Evolutionary conservation across 2,113 vertebrate species (phyloP), one percentile per base, ranked within the genome.

Genomic region (Vulpes vulpes): DNA sequence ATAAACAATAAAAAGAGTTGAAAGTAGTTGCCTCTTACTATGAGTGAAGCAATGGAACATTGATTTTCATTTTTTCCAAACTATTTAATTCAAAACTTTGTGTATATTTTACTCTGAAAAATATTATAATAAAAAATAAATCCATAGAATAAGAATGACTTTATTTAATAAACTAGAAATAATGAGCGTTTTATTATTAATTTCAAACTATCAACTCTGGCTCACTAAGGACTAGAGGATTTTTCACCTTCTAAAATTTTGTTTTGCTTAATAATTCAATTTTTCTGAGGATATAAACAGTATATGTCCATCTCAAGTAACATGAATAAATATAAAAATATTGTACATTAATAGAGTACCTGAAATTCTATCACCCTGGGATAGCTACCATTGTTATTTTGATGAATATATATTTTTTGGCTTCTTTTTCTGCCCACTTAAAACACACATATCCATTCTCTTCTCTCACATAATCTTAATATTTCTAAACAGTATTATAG

Each of bases 31-130:
- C 30, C 27, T 91, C 69, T 64, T 71, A 16, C 25, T 17, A 5
- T 35, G 19, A 71, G 27, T 88, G 35, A 27, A 89, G 16, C 3
- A 94, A 74, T 17, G 8, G 12, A 30, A 22, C 19, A 23, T 6
- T 64, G 49, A 65, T 80, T 89, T 88, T 89, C 55, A 65, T 65
- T 92, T 92, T 91, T 53, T 62, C 55, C 55, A 23, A 83, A 78
- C 5, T 60, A 69, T 49, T 65, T 87, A 59, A 78, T 51, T 89
- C 71, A 10, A 92, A 96, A 91, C 8, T 6, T 49, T 94, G 8
- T 55, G 2, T 15, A 60, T 17, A 8, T 32, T 79, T 92, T 92
- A 78, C 11, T 78, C 62, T 49, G 19, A 43, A 88, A 74, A 91
- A 19, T 38, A 27, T 22, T 27, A n/a, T 22, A 35, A 49, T 4